These are phyloP conservation scores for Epizoanthus scotinus DNA, from an alignment of 92 coral and sea anemone genomes.

Conservation along the genomic window DNA sequence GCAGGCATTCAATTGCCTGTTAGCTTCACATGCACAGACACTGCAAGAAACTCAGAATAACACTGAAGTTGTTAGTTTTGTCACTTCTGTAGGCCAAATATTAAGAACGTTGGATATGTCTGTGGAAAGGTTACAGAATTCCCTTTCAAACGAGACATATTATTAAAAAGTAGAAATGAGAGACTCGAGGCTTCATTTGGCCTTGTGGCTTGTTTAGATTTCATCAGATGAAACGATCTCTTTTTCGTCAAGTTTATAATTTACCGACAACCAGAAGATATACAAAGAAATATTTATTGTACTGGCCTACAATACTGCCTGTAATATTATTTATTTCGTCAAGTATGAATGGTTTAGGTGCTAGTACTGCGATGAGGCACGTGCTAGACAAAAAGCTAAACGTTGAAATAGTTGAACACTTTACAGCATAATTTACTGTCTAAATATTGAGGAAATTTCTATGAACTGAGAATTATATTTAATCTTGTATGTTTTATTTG, in stretches of 20 bases:
- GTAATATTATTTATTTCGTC: constrained; percentile 1
- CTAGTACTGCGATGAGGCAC: too few species aligned
- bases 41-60: constrained; percentile 2
- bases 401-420: background rate
- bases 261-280: background rate
- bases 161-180: background rate
- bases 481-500: too few species aligned
- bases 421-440: background rate
- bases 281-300: constrained; percentile 18
- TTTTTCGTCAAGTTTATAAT: background rate
- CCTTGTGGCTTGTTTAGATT: background rate
- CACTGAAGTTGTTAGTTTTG: background rate
- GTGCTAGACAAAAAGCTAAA: background rate
- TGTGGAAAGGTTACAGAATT: background rate
- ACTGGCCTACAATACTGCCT: constrained; percentile 1
- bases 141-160: background rate
- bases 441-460: background rate
- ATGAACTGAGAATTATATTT: too few species aligned
- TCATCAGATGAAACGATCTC: background rate
- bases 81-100: background rate
- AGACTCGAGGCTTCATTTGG: background rate
- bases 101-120: too few species aligned
- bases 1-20: constrained; percentile 3
- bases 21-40: background rate
- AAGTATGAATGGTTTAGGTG: background rate